Evolutionary conservation across 2,113 vertebrate species (phyloP), one percentile per base, ranked within the genome.

Genomic region (Pseudorasbora parva): DNA sequence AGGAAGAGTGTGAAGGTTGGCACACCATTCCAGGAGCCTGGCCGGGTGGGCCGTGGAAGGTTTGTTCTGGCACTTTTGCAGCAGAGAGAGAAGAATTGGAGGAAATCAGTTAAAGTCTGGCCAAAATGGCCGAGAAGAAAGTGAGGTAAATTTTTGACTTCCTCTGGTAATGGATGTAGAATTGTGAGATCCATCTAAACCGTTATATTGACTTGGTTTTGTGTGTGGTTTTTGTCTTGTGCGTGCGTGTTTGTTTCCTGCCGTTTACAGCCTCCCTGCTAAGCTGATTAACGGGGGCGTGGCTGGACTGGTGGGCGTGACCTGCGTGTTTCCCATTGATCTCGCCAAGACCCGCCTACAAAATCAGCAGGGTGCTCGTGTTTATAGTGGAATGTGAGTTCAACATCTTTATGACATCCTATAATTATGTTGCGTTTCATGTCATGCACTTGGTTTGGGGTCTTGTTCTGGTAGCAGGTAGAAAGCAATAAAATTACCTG

Each of bases 241-340:
- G 27, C 59, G 33, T 79, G 49, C 30, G 27, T 88, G 84, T 56
- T 47, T 87, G 27, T 80, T 75, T 85, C 25, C 21, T 57, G 88
- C 73, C 80, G 82, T 76, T 88, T 5, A 21, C 91, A 97, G 96
- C 87, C 91, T 97, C 84, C 88, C 93, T 1, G 95, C 95, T 89
- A 97, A 97, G 89, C 94, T 97, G 92, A 96, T 97, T 93, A 96
- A 96, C 59, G 97, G 97, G 87, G 96, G 97, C 14, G 92, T 97
- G 84, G 96, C 96, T 2, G 96, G 97, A 62, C 93, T 97, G 64
- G 95, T 97, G 84, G 96, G 96, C 47, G 96, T 97, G 84, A 96
- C 96, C 88, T 97, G 96, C 51, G 96, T 97, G 74, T 97, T 97
- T 90, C 97, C 96, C 77, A 96, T 97, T 62, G 96, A 97, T 91